phyloP scores from a whole-genome alignment of 2,888 invertebrate genomes.

The Lasioglossum vierecki region DNA sequence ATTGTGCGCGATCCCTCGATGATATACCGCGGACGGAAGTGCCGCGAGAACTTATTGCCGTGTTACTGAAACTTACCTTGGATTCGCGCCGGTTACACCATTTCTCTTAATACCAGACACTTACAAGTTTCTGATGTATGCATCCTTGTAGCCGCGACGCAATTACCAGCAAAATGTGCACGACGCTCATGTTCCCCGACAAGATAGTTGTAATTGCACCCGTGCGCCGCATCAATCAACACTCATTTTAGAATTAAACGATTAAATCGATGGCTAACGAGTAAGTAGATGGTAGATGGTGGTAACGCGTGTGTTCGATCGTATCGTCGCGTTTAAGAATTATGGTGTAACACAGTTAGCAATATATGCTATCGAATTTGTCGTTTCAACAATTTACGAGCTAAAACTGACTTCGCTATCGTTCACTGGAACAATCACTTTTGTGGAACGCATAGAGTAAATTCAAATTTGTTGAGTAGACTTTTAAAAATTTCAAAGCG shows the following conservation, averaged over 20 bases:
- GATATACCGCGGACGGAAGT: conserved; percentile 40
- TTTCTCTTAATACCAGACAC: conserved; percentile 36
- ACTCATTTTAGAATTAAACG: conserved; percentile 12
- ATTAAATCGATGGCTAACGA: background rate
- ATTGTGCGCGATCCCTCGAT: conserved; percentile 29
- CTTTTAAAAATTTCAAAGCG: too few species aligned
- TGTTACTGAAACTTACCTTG: conserved; percentile 26
- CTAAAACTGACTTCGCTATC: background rate
- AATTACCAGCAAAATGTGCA: conserved; percentile 15
- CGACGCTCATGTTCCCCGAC: background rate
- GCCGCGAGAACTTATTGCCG: conserved; percentile 25
- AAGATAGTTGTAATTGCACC: conserved; percentile 3
- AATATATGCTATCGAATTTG: background rate
- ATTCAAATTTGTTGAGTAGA: background rate
- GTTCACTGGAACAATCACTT: background rate
- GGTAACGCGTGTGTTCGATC: background rate
- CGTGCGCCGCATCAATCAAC: background rate
- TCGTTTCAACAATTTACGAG: background rate
- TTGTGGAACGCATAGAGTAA: background rate
- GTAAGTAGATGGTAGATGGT: background rate
- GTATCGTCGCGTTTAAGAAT: background rate
- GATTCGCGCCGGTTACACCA: conserved; percentile 27
- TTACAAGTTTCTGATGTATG: conserved; percentile 36
- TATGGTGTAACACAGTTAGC: background rate
- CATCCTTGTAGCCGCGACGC: conserved; percentile 13